Base-by-base conservation (phyloP, 2,113 vertebrate genomes). In the Eira barbara region DNA sequence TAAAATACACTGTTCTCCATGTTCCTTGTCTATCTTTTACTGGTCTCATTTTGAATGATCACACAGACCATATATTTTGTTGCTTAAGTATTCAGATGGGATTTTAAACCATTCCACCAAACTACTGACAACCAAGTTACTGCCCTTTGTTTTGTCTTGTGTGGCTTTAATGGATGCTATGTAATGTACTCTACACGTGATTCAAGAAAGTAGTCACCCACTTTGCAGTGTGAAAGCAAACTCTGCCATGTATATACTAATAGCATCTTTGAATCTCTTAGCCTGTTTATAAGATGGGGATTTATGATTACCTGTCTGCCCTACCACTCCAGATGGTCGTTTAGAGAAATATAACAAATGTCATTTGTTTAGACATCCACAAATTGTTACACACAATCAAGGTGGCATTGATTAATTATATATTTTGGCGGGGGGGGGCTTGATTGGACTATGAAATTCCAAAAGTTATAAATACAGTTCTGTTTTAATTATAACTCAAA, bases 1-100 rank as follows among this genome's bases (percentile, higher is more conserved):
- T 88, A 94, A 94, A 78, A 76, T 80, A 31, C 23, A n/a, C 36
- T 61, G n/a, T 85, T 49, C 29, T 93, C 12, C 39, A 55, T 81
- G 76, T 93, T 96, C 89, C 84, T 96, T 93, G 89, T 49, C 39
- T 78, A 17, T 69, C 69, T 93, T 92, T 89, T 47, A 79, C 39
- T 88, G 39, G 36, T 65, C 29, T 91, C 47, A 61, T 71, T 92
- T 95, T 49, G 65, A 86, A 47, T 92, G 83, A 45, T 88, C 88
- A 79, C 55, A 59, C 13, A 87, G n/a, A 82, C 29, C 13, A 47
- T 55, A 45, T 90, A 86, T 90, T 92, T 96, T 86, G 57, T 76
- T 92, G 69, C 45, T 83, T 92, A 39, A 67, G 78, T 92, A 73
- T 92, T 95, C 79, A 79, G 39, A 79, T 63, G 25, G 67, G 39